Base-by-base conservation (phyloP, 2,888 invertebrate genomes). In the Drosophila putrida region DNA sequence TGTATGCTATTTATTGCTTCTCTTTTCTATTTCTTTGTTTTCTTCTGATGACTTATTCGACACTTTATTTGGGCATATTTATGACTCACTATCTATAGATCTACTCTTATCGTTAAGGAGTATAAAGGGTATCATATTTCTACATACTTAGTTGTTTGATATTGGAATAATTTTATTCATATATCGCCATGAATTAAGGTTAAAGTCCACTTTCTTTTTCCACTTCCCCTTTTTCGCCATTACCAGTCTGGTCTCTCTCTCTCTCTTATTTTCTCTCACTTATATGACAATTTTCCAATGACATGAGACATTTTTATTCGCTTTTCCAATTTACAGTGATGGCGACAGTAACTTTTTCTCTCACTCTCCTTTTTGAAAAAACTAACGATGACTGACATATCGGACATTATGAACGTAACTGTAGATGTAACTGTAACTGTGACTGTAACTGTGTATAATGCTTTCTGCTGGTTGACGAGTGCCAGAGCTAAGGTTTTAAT, bases 331-430 rank as follows among this genome's bases (percentile, higher is more conserved):
- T 66, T 68, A 36, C 65, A 50, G 27, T 67, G 70, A 62, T 62
- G 55, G 55, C 58, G 39, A 44, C 49, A 53, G 28, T 31, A 27
- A 50, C 49, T 39, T 15, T 15, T 15, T 4, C 13, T 10, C n/a
- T 47, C 8, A 20, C 27, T 6, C n/a, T 15, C 39, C 9, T 6
- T 6, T 31, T n/a, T n/a, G 20, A 2, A 0, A 46, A 41, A 64
- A 33, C 36, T 78, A 75, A 78, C 62, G 65, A 67, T 55, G 65
- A 63, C 61, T 70, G 78, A 72, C 78, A 78, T 38, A 43, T 65
- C 51, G 66, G 77, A 71, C 64, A 69, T 44, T 65, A 59, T 68
- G 58, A 53, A 61, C 69, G 61, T 53, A n/a, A 20, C 11, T 15
- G 46, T 25, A 20, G 59, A 58, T 59, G 28, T 10, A 39, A 39